Percentiles rank a stretch among this genome's conserved stretches.
These are phyloP conservation scores for Muscicapa adusta DNA, from an alignment of 2,113 vertebrate species.

Conservation along the genomic window DNA sequence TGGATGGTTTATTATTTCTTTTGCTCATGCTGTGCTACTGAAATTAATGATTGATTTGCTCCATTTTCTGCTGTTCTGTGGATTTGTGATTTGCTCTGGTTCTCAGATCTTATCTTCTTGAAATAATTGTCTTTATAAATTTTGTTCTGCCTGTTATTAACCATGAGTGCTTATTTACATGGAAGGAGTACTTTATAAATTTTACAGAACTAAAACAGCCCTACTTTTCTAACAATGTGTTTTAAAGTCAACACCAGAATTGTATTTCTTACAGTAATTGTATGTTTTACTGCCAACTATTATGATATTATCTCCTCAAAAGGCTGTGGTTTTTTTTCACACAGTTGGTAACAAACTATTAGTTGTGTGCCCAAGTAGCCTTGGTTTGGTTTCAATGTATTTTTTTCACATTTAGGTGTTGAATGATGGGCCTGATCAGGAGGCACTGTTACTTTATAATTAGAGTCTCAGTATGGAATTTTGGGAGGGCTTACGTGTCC, in stretches of 20 bases:
- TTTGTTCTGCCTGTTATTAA: neutral
- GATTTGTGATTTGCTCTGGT: neutral
- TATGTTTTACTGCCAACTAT: neutral
- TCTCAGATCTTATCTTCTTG: neutral
- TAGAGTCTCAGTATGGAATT: fast-evolving
- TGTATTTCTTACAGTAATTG: neutral
- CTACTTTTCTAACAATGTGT: neutral
- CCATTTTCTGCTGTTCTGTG: neutral
- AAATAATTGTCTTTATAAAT: neutral
- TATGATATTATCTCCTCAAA: neutral
- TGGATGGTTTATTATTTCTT: neutral
- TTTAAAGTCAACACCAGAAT: neutral
- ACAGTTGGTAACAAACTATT: neutral
- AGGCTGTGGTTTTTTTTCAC: neutral
- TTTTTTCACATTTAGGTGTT: neutral
- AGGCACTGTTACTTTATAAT: neutral
- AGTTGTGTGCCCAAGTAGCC: neutral
- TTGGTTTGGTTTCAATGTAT: neutral
- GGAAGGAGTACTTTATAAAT: neutral
- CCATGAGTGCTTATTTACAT: neutral
- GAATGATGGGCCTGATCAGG: neutral
- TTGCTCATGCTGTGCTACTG: neutral
- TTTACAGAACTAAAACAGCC: neutral
- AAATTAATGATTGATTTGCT: neutral
- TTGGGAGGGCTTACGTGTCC: neutral